These are phyloP conservation scores for Sebastes melanostomus DNA, from an alignment of 2,797 vertebrate genomes.

Conservation along the genomic window DNA sequence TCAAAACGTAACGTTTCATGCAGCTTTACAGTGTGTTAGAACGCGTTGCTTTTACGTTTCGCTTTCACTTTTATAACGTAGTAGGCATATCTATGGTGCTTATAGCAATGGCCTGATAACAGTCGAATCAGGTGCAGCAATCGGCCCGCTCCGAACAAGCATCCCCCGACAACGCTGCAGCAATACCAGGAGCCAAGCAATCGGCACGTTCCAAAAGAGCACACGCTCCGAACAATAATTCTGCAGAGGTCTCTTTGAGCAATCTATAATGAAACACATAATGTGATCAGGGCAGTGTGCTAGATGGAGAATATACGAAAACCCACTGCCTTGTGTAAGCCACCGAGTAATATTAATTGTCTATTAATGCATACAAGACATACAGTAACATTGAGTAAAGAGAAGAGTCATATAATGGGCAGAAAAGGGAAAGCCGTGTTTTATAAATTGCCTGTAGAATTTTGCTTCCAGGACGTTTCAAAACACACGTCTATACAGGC, in stretches of 20 bases:
- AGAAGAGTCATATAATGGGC: background rate
- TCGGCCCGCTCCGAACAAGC: no score
- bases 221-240: background rate
- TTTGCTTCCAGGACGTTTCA: constrained; percentile 2
- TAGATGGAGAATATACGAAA: background rate
- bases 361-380: constrained; percentile 9
- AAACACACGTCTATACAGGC: constrained; percentile 2
- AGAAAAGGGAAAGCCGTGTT: background rate
- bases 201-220: background rate
- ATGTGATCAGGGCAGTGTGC: background rate
- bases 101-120: no score
- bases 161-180: no score
- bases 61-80: no score
- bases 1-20: no score
- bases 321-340: background rate
- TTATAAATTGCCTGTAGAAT: constrained; percentile 11
- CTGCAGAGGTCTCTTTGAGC: background rate
- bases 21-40: no score
- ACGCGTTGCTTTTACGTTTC: no score
- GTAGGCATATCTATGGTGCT: no score
- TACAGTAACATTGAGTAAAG: background rate
- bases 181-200: no score
- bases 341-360: background rate
- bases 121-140: no score
- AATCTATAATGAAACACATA: background rate